A percentile compares a stretch with the other conserved stretches of the same genome.
These are phyloP conservation scores for Drosophila pseudotakahashii DNA, from an alignment of 2,888 invertebrate genomes.

Conservation along the genomic window DNA sequence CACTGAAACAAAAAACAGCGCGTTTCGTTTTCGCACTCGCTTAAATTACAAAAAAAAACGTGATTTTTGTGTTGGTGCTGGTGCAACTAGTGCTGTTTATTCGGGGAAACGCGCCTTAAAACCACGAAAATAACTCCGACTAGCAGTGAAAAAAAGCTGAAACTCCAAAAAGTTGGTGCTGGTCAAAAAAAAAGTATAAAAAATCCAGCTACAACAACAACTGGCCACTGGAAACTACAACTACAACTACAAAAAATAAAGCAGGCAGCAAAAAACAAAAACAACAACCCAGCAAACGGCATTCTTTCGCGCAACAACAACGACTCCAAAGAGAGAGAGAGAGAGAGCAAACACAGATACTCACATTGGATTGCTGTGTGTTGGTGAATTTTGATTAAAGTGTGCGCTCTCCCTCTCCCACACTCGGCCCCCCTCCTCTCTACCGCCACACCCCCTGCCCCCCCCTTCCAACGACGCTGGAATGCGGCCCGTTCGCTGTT, in stretches of 20 bases:
- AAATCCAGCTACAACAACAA: conserved; percentile 67
- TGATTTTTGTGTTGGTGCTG: conserved; percentile 48
- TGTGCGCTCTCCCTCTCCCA: conserved; percentile 45
- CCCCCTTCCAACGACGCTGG: conserved; percentile 47
- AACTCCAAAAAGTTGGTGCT: conserved; percentile 73
- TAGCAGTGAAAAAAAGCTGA: conserved; percentile 25
- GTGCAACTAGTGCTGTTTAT: conserved; percentile 29
- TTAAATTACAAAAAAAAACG: conserved; percentile 58
- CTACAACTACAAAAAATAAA: conserved; percentile 39
- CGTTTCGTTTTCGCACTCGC: conserved; percentile 52
- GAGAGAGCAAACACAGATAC: conserved; percentile 18
- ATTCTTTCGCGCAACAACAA: conserved; percentile 84
- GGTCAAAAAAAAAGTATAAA: conserved; percentile 49
- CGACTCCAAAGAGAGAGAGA: conserved; percentile 49
- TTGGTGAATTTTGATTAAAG: conserved; percentile 71
- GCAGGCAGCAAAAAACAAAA: conserved; percentile 51
- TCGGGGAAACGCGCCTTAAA: conserved; percentile 32
- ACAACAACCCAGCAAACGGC: conserved; percentile 79
- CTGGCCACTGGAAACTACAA: conserved; percentile 60
- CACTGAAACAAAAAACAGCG: conserved; percentile 38
- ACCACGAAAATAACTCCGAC: conserved; percentile 34
- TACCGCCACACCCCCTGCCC: conserved; percentile 11
- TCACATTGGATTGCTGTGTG: conserved; percentile 18
- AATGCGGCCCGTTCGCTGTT: conserved; percentile 68
- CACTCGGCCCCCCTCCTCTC: conserved; percentile 16